Conservation (phyloP, 2,113 vertebrate genomes). For the Semicossyphus pulcher region DNA sequence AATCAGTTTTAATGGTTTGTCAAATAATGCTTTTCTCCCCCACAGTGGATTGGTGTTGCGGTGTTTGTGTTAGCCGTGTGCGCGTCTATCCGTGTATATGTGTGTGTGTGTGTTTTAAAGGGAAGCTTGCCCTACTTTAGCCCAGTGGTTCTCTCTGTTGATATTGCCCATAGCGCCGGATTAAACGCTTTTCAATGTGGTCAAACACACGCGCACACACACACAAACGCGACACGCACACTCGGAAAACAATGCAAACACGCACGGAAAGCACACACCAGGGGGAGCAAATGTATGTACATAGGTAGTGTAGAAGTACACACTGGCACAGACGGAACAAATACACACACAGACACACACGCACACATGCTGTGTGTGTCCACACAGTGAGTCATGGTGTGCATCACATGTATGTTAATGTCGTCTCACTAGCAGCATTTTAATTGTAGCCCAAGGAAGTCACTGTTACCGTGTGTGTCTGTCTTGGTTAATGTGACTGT, state of each 20-base stretch:
- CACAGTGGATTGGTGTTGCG: constrained; percentile 72
- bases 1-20: constrained; percentile 81
- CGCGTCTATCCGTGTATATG: neutral
- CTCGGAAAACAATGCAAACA: constrained; percentile 49
- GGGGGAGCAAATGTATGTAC: neutral
- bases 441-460: constrained; percentile 9
- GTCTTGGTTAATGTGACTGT: too few relatives aligned
- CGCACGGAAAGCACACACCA: neutral
- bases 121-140: constrained; percentile 80
- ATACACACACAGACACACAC: constrained; percentile 5
- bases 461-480: too few relatives aligned
- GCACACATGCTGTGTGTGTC: constrained; percentile 1
- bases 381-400: constrained; percentile 8
- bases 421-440: neutral
- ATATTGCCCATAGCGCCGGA: constrained; percentile 75
- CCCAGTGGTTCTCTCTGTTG: constrained; percentile 75
- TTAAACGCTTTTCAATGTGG: constrained; percentile 76
- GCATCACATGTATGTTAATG: constrained; percentile 4
- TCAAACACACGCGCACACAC: constrained; percentile 63
- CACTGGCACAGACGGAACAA: constrained; percentile 2
- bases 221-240: constrained; percentile 23
- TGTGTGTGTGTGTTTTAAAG: constrained; percentile 63
- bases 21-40: constrained; percentile 78
- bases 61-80: constrained; percentile 65
- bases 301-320: constrained; percentile 1